Percentiles rank a stretch among this genome's conserved stretches.
These are phyloP conservation scores for Drosophila subpulchrella DNA, from an alignment of 1,140 invertebrate genomes.

Conservation along the genomic window DNA sequence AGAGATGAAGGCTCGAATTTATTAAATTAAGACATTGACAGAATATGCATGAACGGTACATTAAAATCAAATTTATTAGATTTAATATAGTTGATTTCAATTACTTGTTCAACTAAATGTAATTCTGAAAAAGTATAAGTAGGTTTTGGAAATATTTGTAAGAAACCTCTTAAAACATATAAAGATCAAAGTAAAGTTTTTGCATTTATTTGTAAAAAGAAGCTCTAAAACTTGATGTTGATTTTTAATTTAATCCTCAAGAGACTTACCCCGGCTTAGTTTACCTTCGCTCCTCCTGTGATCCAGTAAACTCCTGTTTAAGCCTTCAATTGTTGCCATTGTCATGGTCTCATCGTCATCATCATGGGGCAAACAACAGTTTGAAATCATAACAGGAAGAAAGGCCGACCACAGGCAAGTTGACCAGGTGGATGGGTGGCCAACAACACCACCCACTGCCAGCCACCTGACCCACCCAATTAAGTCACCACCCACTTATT, in stretches of 20 bases:
- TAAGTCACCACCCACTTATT: constrained; percentile 23
- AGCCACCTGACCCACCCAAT: constrained; percentile 20
- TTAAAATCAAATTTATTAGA: not conserved
- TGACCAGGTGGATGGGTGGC: not conserved
- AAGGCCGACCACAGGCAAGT: constrained; percentile 28
- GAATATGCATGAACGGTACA: constrained; percentile 15
- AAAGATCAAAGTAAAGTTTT: too few relatives aligned
- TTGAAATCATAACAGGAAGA: constrained; percentile 56
- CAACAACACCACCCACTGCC: not conserved
- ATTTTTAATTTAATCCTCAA: constrained; percentile 26
- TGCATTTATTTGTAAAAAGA: too few relatives aligned
- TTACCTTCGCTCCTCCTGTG: not conserved
- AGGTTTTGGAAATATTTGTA: too few relatives aligned
- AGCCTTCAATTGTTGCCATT: constrained; percentile 35
- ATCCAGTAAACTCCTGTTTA: constrained; percentile 19
- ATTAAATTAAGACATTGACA: constrained; percentile 11
- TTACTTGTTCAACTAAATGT: too few relatives aligned
- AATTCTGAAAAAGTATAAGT: too few relatives aligned
- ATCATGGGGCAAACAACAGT: constrained; percentile 35
- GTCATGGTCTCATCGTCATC: constrained; percentile 26
- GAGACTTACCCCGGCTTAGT: not conserved
- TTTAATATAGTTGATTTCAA: too few relatives aligned
- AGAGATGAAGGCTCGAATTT: constrained; percentile 4
- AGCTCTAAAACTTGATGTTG: constrained; percentile 6
- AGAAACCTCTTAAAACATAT: too few relatives aligned